Conservation (phyloP, 2,113 vertebrate genomes). For the Trachemys scripta region DNA sequence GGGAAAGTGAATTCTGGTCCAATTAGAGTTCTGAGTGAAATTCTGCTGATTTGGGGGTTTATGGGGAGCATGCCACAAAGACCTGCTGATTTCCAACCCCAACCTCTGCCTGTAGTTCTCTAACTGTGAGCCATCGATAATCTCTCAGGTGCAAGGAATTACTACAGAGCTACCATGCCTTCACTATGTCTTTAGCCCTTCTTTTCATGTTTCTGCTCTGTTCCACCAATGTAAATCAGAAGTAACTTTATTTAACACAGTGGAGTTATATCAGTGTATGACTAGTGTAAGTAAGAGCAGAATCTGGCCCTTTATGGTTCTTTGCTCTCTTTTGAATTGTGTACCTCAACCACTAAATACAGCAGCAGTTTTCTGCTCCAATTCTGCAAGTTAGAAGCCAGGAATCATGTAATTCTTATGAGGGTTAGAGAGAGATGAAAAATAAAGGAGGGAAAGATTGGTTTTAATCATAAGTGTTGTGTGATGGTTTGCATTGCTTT, state of each 20-base stretch:
- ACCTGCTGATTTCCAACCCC: neutral
- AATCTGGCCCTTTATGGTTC: neutral
- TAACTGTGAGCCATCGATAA: neutral
- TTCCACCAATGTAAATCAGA: neutral
- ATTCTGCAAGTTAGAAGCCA: neutral
- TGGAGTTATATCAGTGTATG: neutral
- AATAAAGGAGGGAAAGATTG: slow-evolving; percentile 5
- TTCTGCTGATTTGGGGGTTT: neutral
- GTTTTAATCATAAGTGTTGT: neutral
- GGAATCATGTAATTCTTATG: neutral
- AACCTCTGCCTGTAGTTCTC: neutral
- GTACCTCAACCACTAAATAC: neutral
- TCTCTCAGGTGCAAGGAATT: neutral
- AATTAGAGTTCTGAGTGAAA: neutral
- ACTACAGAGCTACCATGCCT: neutral
- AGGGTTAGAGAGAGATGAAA: neutral
- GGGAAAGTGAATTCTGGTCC: neutral
- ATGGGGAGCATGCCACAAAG: neutral
- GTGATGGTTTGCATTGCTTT: too few species aligned
- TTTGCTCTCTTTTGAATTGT: neutral
- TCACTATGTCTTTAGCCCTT: neutral
- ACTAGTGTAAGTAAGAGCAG: neutral
- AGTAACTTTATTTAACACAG: neutral
- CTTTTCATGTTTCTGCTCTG: neutral
- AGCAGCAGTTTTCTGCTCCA: neutral